A percentile compares a stretch with the other conserved stretches of the same genome.
Evolutionary conservation across 2,888 invertebrate species (phyloP).

Genomic region (Julus scanicus): DNA sequence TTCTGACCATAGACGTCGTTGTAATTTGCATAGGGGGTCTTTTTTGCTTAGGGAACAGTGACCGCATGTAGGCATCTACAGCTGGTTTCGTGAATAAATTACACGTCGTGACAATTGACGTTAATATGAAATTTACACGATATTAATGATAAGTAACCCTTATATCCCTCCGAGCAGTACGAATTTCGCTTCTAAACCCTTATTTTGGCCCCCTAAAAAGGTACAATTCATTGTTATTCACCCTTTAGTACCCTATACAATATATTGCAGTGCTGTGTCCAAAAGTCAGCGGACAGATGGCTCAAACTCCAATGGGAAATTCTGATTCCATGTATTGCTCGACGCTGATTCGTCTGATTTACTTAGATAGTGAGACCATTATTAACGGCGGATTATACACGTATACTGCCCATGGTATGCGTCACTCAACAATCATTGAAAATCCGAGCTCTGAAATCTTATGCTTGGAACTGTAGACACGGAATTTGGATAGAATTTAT

Average conservation of each 20-base stretch:
- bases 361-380: neutral
- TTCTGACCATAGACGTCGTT: neutral
- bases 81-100: conserved; percentile 36
- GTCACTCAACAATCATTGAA: neutral
- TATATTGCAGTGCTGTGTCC: neutral
- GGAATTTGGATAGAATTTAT: no score
- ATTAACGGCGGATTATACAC: neutral
- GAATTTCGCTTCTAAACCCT: neutral
- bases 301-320: neutral
- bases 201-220: neutral
- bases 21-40: neutral
- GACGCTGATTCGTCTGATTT: neutral
- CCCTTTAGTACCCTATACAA: neutral
- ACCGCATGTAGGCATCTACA: conserved; percentile 30
- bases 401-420: neutral
- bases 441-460: neutral
- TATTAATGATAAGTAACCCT: conserved; percentile 36
- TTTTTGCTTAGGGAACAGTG: neutral
- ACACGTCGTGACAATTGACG: conserved; percentile 36
- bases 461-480: no score
- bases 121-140: conserved; percentile 30
- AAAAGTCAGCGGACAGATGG: conserved; percentile 24
- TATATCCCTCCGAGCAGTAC: neutral
- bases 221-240: conserved; percentile 4
- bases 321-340: neutral